Evolutionary conservation across 1,140 invertebrate species (phyloP).

Genomic region (Drosophila busckii): DNA sequence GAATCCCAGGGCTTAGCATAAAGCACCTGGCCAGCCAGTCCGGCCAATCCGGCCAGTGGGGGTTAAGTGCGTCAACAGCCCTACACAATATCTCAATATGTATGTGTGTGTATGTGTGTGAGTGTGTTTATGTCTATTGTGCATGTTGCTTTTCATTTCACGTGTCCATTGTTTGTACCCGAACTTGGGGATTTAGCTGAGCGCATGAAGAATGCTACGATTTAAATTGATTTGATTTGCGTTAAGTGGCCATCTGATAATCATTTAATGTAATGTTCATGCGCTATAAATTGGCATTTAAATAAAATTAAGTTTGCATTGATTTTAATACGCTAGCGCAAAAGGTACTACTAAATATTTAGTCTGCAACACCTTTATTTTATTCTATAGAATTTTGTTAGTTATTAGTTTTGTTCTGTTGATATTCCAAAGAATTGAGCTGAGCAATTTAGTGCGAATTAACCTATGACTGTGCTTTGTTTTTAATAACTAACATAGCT

Average conservation of each 20-base stretch:
- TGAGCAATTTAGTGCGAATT: too few species aligned
- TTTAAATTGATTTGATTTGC: slow-evolving; percentile 55
- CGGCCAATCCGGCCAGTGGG: not conserved
- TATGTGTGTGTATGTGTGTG: slow-evolving; percentile 22
- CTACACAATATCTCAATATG: slow-evolving; percentile 18
- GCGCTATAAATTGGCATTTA: slow-evolving; percentile 34
- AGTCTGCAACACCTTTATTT: too few species aligned
- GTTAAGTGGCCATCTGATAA: slow-evolving; percentile 50
- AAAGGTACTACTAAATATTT: too few species aligned
- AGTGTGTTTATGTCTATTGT: slow-evolving; percentile 11
- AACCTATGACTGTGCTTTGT: too few species aligned
- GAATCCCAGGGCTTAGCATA: slow-evolving; percentile 37
- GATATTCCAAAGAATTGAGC: too few species aligned
- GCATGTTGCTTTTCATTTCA: slow-evolving; percentile 5
- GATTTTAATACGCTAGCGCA: too few species aligned
- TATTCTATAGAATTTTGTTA: too few species aligned
- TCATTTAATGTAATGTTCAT: slow-evolving; percentile 44
- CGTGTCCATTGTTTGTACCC: slow-evolving; percentile 3
- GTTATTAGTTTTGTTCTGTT: too few species aligned
- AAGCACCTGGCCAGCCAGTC: slow-evolving; percentile 14
- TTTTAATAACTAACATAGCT: too few species aligned
- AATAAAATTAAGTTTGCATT: slow-evolving; percentile 41
- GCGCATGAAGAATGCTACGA: slow-evolving; percentile 10
- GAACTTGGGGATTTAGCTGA: slow-evolving; percentile 6
- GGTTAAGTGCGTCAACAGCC: slow-evolving; percentile 36